Evolutionary conservation across 37 sponge, comb jelly and placozoan genomes (phyloP), one percentile per base, ranked within the genome.

Genomic region (Eunapius fragilis): DNA sequence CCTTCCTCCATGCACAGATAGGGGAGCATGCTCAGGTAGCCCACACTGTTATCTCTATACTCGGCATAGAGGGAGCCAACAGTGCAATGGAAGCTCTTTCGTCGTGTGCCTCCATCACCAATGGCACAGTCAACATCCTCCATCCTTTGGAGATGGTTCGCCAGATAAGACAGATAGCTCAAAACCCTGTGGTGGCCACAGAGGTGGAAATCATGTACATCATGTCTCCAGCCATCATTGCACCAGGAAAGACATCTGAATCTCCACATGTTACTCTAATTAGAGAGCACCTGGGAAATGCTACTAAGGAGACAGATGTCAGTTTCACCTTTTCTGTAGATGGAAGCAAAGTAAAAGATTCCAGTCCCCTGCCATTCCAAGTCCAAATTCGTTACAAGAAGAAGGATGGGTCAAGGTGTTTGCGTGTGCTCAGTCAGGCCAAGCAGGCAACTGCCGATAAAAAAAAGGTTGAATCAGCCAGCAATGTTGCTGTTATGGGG

Each of bases 121-220:
- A 85, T 73, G 98, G 98, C 30, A 95, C 95, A 14, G 91, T 97
- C 75, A 97, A 97, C 88, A 94, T 95, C 72, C 92, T 97, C 28
- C 95, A 97, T 72, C 98, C 98, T 26, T 88, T 97, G 83, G 98
- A 97, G 87, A 92, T 97, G 84, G 93, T 95, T n/a, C 86, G 98
- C 31, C 98, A 97, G 79, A 92, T 97, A 25, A 45, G 98, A 23
- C 85, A 87, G 77, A 97, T 97, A 47, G 81, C 95, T 22, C 98
- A 97, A 87, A 97, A 97, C 80, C 95, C 93, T 14, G 90, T 80
- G 37, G 79, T 97, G 25, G 98, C 98, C 37, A 91, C 98, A 0
- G 96, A 97, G 81, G 77, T 82, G 37, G 82, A 91, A 70, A 70
- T 91, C 45, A 73, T 72, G 28, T 91, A 81, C 74, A 25, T 86